Conservation (phyloP, 2,888 invertebrate genomes). For the Cotesia congregata region DNA sequence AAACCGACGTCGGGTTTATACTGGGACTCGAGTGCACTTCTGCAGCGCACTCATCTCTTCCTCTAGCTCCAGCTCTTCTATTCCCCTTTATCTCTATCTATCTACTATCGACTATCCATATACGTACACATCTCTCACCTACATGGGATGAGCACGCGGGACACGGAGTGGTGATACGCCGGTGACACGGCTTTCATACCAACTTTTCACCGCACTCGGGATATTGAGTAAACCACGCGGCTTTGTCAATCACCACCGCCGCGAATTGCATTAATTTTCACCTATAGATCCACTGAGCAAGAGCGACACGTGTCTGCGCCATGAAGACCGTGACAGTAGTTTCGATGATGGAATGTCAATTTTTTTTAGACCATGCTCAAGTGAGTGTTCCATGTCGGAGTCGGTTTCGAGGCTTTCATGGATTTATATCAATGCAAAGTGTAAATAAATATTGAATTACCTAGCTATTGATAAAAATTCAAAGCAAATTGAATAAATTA, state of each 20-base stretch:
- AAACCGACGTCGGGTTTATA: slow-evolving; percentile 36
- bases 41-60: slow-evolving; percentile 38
- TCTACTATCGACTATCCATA: slow-evolving; percentile 21
- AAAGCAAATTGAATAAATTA: too few relatives aligned
- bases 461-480: too few relatives aligned
- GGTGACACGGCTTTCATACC: slow-evolving; percentile 48
- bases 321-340: neutral
- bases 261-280: slow-evolving; percentile 56
- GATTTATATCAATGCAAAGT: too few relatives aligned
- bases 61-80: slow-evolving; percentile 26
- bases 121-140: neutral
- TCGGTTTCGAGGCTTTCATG: too few relatives aligned
- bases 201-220: slow-evolving; percentile 46
- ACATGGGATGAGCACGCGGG: too few relatives aligned
- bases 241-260: slow-evolving; percentile 54
- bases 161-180: slow-evolving; percentile 33
- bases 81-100: neutral
- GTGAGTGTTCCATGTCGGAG: neutral
- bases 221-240: slow-evolving; percentile 55
- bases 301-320: neutral
- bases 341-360: neutral
- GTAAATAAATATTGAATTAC: too few relatives aligned
- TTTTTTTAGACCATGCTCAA: neutral
- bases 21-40: slow-evolving; percentile 47
- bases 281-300: slow-evolving; percentile 34